Evolutionary conservation across 2,113 vertebrate genomes (phyloP).

Genomic region (Microcebus griseorufus): DNA sequence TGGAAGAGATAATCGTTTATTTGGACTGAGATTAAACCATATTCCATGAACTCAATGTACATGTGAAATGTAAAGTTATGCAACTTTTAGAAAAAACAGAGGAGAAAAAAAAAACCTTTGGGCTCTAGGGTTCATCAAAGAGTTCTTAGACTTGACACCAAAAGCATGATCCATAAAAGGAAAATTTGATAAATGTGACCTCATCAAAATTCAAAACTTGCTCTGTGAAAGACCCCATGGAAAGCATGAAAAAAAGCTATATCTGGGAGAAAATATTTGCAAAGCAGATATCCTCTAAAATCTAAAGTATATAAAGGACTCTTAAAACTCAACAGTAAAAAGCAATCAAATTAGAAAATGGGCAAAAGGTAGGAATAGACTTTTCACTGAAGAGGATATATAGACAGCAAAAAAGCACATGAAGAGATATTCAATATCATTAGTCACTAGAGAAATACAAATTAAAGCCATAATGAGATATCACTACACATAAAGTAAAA

Average conservation of each 20-base stretch:
- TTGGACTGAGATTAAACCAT: background rate
- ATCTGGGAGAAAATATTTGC: background rate
- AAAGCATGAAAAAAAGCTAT: background rate
- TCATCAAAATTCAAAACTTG: background rate
- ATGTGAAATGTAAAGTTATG: background rate
- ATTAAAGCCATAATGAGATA: background rate
- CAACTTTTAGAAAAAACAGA: background rate
- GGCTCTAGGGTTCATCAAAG: background rate
- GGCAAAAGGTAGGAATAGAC: background rate
- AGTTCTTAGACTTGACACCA: background rate
- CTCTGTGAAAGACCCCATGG: background rate
- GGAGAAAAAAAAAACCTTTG: constrained; percentile 23
- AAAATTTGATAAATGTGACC: background rate
- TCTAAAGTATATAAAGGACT: constrained; percentile 21
- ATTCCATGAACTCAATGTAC: background rate
- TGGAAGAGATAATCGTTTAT: background rate
- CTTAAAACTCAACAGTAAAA: background rate
- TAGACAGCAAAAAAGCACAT: background rate
- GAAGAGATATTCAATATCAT: background rate
- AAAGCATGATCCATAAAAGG: background rate
- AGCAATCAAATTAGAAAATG: background rate
- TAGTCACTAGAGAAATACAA: background rate
- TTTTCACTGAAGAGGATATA: background rate
- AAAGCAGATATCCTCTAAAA: background rate
- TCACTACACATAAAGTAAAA: background rate